Evolutionary conservation across 2,113 vertebrate species (phyloP), one percentile per base, ranked within the genome.

Genomic region (Neoarius graeffei): DNA sequence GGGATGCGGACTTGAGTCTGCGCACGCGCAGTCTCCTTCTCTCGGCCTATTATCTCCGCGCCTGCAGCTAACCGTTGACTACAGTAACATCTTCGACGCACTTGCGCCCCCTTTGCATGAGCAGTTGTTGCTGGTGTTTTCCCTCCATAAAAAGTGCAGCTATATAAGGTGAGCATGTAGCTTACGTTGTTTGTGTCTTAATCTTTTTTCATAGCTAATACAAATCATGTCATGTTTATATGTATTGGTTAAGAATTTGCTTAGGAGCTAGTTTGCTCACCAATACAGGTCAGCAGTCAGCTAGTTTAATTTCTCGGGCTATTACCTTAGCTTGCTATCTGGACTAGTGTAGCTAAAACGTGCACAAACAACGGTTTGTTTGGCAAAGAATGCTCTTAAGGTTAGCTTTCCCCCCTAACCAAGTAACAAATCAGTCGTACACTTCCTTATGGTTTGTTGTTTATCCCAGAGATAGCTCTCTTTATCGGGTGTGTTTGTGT

Each of bases 231-330:
- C 7, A 20, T 3, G n/a, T 77, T 0, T 35, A 30, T 50, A 25
- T 15, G 42, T 30, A 54, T 74, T 89, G 9, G 60, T 64, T 11
- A 35, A 30, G 64, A 42, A 66, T 19, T 67, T 23, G 27, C 11
- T 23, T 69, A 42, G 30, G 30, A 42, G 56, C 52, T 23, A 52
- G 62, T 30, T 79, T 20, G 83, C 74, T 77, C 25, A 62, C 23
- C 25, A 48, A 66, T 50, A 11, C 52, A 84, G 52, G 73, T 84
- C 71, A 52, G 77, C 77, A 59, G 56, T 60, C 60, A 25, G 20
- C 66, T 87, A 92, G 91, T 92, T 91, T 87, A 83, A 88, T 59
- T 82, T 85, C 73, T 83, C 82, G 76, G 30, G 8, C 15, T 42
- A 23, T 57, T 86, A 83, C 71, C 85, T 73, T 81, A 82, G 48